A percentile compares a stretch with the other conserved stretches of the same genome.
These are phyloP conservation scores for Malacoctenus gilli DNA, from an alignment of 2,797 vertebrate species.

Conservation along the genomic window DNA sequence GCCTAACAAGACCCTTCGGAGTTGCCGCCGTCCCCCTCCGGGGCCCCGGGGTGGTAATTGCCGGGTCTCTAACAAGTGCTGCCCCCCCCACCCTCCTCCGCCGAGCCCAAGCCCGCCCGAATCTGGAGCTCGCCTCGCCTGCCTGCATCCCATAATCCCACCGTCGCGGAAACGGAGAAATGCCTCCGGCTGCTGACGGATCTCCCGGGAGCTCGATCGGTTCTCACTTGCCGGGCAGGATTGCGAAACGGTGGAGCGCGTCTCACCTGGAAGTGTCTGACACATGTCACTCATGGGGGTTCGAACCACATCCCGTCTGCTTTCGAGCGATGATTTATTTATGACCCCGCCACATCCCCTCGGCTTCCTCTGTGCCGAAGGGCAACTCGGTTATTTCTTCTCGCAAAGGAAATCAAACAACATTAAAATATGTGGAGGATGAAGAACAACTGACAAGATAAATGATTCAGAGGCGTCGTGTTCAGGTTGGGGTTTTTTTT, in stretches of 20 bases:
- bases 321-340: not conserved
- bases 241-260: slow-evolving; percentile 15
- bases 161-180: slow-evolving; percentile 68
- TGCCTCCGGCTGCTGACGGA: slow-evolving; percentile 34
- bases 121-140: slow-evolving; percentile 38
- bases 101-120: slow-evolving; percentile 54
- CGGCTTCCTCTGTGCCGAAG: too few species aligned
- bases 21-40: slow-evolving; percentile 47
- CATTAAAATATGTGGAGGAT: too few species aligned
- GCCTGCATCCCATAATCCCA: slow-evolving; percentile 58
- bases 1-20: slow-evolving; percentile 70
- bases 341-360: too few species aligned
- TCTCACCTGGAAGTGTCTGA: not conserved
- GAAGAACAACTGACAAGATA: too few species aligned
- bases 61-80: slow-evolving; percentile 74
- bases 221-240: too few species aligned
- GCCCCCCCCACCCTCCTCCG: too few species aligned
- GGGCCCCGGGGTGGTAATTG: slow-evolving; percentile 63
- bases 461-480: too few species aligned
- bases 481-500: not conserved
- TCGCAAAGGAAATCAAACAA: too few species aligned
- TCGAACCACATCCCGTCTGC: too few species aligned
- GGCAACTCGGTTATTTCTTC: too few species aligned
- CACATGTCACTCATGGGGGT: not conserved
- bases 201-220: slow-evolving; percentile 30